A percentile compares a stretch with the other conserved stretches of the same genome.
These are phyloP conservation scores for Threskiornis aethiopicus DNA, from an alignment of 2,797 vertebrate species.

Conservation along the genomic window DNA sequence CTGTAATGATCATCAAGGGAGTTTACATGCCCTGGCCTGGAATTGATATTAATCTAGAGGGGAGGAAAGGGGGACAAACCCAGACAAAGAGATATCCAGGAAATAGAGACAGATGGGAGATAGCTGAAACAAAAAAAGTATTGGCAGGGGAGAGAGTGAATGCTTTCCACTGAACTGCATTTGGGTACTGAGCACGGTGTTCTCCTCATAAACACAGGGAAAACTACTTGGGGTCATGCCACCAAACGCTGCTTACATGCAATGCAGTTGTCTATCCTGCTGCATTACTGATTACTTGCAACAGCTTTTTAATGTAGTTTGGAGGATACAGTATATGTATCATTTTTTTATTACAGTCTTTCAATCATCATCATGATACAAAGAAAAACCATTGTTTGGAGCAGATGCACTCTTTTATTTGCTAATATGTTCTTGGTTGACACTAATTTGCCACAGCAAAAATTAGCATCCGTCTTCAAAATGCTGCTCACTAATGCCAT, in stretches of 20 bases:
- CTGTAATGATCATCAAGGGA: slow-evolving; percentile 18
- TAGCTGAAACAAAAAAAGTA: background rate
- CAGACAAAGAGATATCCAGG: background rate
- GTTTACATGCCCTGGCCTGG: background rate
- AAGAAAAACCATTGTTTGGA: slow-evolving; percentile 8
- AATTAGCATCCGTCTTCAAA: slow-evolving; percentile 32
- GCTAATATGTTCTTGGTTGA: slow-evolving; percentile 36
- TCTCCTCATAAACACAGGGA: background rate
- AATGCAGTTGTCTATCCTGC: background rate
- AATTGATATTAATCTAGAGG: slow-evolving; percentile 32
- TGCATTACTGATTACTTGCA: background rate
- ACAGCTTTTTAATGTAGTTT: slow-evolving; percentile 47
- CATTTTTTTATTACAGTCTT: slow-evolving; percentile 46
- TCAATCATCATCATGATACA: slow-evolving; percentile 42
- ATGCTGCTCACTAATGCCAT: slow-evolving; percentile 40
- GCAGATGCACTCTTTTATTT: slow-evolving; percentile 24
- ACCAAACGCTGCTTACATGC: background rate
- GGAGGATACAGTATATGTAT: slow-evolving; percentile 29
- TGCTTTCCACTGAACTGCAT: background rate
- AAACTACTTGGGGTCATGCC: background rate
- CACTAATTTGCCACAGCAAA: slow-evolving; percentile 25
- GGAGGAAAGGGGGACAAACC: background rate
- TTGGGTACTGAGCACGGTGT: background rate
- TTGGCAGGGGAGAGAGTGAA: background rate
- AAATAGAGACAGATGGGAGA: background rate